phyloP scores from a whole-genome alignment of 2,797 vertebrate genomes.

The Lophotriccus pileatus region DNA sequence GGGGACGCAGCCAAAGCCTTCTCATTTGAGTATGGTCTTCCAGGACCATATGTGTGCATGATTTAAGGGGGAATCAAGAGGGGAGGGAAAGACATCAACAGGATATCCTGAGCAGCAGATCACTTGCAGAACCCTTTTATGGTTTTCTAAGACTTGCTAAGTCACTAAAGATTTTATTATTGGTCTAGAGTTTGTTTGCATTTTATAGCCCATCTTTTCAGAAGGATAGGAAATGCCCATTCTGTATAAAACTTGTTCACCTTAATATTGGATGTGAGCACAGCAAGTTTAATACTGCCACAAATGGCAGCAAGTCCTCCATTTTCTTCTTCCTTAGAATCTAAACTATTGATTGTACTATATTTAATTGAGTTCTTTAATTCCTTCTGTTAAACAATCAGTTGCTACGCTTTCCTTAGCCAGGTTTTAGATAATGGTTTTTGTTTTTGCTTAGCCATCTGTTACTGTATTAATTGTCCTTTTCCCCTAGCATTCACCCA shows the following conservation, averaged over 20 bases:
- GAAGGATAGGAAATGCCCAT: background rate
- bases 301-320: background rate
- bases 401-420: slow-evolving; percentile 51
- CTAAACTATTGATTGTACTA: background rate
- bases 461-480: slow-evolving; percentile 67
- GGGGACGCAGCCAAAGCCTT: background rate
- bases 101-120: background rate
- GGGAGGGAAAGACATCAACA: background rate
- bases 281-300: background rate
- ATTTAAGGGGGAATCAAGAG: background rate
- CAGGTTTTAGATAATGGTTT: slow-evolving; percentile 56
- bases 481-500: slow-evolving; percentile 43
- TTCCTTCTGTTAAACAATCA: slow-evolving; percentile 38
- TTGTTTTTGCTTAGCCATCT: slow-evolving; percentile 69
- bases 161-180: background rate
- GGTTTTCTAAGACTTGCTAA: background rate
- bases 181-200: background rate
- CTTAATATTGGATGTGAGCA: background rate
- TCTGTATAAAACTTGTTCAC: background rate
- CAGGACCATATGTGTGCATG: fast-evolving
- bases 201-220: background rate
- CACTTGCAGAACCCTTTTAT: background rate
- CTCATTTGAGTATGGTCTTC: background rate
- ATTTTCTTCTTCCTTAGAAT: slow-evolving; percentile 9
- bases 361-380: slow-evolving; percentile 12